Evolutionary conservation across 2,888 invertebrate genomes (phyloP), one percentile per base, ranked within the genome.

Genomic region (Dynastes grantii): DNA sequence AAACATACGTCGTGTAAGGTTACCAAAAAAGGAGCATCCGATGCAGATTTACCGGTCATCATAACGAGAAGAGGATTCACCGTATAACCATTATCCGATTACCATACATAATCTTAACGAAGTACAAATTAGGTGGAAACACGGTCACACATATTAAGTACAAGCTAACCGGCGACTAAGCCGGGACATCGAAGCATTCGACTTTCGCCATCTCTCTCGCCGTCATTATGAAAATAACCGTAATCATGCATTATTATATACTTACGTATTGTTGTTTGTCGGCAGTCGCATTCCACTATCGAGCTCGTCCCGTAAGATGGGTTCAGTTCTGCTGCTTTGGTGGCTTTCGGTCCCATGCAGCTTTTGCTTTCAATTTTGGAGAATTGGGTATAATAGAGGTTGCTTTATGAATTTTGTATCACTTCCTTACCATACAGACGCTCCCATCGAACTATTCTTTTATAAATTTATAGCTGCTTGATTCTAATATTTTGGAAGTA

Each of bases 241-340:
- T 85, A 84, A 85, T 85, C 84, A 84, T 82, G 83, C 81, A 80
- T 83, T 83, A 84, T 85, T 85, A 85, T 83, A 78, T 83, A 78
- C 81, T 83, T 85, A 37, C 32, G 32, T 37, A 82, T 82, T 83
- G 81, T 83, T 82, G 82, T 83, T 84, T 83, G 84, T 83, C 81
- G 83, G 77, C 65, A 70, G 80, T 81, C 78, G 80, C 81, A 81
- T 81, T 81, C 82, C 80, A 80, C 79, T 80, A 80, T 37, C 68
- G 76, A 68, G 32, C 76, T 65, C 76, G 71, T 78, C 64, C 45
- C 40, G 58, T 45, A 61, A 75, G 68, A 76, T 78, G 49, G 76
- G 76, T 76, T 76, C 78, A 75, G 61, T 61, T 68, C 76, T 67
- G 58, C 78, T 78, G 63, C 76, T 67, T 29, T 78, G 76, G 75